Conservation (phyloP, 2,888 invertebrate species). For the Apamea crenata region DNA sequence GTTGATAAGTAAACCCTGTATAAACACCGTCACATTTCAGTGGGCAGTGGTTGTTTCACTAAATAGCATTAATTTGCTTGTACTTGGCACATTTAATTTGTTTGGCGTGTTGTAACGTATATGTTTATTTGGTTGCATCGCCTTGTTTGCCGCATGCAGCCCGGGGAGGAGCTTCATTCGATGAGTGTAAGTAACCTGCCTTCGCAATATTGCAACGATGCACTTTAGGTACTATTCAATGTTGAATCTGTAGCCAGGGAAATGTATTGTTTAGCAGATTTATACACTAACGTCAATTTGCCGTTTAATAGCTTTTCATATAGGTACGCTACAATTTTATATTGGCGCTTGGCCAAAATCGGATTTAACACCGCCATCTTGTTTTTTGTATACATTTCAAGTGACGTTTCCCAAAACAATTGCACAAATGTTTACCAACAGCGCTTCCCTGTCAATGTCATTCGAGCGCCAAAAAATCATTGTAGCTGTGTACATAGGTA, state of each 20-base stretch:
- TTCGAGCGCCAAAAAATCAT: not conserved
- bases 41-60: constrained; percentile 49
- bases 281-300: not conserved
- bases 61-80: constrained; percentile 63
- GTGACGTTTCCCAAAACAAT: not conserved
- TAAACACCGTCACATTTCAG: constrained; percentile 37
- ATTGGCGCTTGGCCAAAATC: not conserved
- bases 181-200: constrained; percentile 92
- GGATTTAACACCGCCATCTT: not conserved
- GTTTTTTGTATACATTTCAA: not conserved
- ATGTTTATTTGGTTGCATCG: constrained; percentile 88
- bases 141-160: constrained; percentile 89
- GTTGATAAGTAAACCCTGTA: constrained; percentile 22
- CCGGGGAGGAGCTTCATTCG: constrained; percentile 93
- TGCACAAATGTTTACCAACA: not conserved
- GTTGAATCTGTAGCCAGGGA: constrained; percentile 12
- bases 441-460: not conserved
- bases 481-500: not conserved
- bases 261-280: not conserved
- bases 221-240: constrained; percentile 43
- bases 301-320: not conserved
- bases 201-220: constrained; percentile 53
- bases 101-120: constrained; percentile 84
- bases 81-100: constrained; percentile 70
- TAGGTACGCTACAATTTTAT: not conserved